phyloP scores from a whole-genome alignment of 2,113 vertebrate genomes.

The Anser cygnoides region DNA sequence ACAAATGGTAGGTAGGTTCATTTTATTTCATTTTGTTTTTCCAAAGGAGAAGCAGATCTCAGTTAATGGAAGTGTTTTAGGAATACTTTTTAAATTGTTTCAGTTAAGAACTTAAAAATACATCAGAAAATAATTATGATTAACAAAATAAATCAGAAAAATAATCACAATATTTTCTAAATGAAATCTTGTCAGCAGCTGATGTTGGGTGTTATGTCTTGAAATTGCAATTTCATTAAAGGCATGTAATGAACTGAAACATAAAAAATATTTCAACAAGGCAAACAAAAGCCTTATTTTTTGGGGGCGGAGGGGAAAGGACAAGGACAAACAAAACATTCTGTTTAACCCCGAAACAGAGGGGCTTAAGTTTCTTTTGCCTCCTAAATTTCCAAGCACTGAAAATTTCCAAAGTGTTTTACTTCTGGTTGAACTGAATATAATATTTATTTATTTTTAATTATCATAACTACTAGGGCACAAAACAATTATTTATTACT shows the following conservation, averaged over 20 bases:
- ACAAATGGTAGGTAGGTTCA: background rate
- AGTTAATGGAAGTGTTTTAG: background rate
- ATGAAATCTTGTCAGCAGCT: background rate
- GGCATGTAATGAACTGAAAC: background rate
- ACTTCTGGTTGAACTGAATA: background rate
- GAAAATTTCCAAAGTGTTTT: background rate
- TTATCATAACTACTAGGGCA: background rate
- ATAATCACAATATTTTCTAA: background rate
- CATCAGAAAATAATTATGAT: background rate
- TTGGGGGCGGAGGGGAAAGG: background rate
- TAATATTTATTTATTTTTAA: background rate
- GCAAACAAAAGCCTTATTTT: background rate
- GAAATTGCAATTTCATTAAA: background rate
- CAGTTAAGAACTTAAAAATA: background rate
- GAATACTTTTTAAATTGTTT: background rate
- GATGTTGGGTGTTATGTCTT: background rate
- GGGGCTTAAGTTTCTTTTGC: background rate
- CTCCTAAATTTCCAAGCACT: background rate
- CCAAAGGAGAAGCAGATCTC: background rate
- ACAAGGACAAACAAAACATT: background rate
- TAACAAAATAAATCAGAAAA: background rate
- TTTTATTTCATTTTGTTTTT: background rate
- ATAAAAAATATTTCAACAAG: background rate
- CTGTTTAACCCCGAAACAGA: background rate
- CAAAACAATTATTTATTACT: background rate